Percentiles rank a stretch among this genome's conserved stretches.
Evolutionary conservation across 1,140 invertebrate species (phyloP).

Genomic region (Macrotrachela quadricornifera): DNA sequence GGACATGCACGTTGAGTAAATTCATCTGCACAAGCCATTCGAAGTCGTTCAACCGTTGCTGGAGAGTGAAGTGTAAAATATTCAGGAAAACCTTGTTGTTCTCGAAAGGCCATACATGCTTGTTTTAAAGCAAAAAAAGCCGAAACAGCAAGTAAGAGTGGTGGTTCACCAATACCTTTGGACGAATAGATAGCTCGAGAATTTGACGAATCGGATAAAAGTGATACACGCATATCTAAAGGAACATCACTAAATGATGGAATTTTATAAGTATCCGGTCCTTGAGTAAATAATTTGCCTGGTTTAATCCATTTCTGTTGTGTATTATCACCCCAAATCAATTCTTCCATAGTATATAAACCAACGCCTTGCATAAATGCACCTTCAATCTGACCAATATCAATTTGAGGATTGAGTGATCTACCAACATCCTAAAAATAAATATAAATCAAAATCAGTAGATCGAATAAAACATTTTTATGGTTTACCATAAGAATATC

Average conservation of each 20-base stretch:
- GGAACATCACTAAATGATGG: constrained; percentile 70
- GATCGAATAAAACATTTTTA: too few species aligned
- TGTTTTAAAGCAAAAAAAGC: constrained; percentile 55
- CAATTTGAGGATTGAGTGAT: constrained; percentile 79
- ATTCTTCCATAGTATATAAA: constrained; percentile 66
- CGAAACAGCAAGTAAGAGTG: constrained; percentile 61
- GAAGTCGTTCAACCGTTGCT: neutral
- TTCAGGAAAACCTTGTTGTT: too few species aligned
- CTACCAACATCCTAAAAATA: constrained; percentile 71
- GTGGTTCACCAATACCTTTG: constrained; percentile 85
- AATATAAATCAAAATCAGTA: too few species aligned
- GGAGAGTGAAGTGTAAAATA: constrained; percentile 2
- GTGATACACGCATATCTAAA: constrained; percentile 57
- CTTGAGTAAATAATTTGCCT: constrained; percentile 54
- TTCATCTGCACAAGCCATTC: neutral
- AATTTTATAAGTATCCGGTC: constrained; percentile 77
- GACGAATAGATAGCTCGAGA: constrained; percentile 74
- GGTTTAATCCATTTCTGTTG: constrained; percentile 48
- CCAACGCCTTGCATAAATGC: constrained; percentile 74
- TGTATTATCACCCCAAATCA: too few species aligned
- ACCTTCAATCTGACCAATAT: constrained; percentile 84
- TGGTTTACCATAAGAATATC: constrained; percentile 95
- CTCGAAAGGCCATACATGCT: neutral
- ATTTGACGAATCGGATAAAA: too few species aligned
- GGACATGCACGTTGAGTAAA: too few species aligned